Percentiles rank a stretch among this genome's conserved stretches.
Conservation (phyloP, 2,797 vertebrate genomes). For the Orientallactaga sibirica region DNA sequence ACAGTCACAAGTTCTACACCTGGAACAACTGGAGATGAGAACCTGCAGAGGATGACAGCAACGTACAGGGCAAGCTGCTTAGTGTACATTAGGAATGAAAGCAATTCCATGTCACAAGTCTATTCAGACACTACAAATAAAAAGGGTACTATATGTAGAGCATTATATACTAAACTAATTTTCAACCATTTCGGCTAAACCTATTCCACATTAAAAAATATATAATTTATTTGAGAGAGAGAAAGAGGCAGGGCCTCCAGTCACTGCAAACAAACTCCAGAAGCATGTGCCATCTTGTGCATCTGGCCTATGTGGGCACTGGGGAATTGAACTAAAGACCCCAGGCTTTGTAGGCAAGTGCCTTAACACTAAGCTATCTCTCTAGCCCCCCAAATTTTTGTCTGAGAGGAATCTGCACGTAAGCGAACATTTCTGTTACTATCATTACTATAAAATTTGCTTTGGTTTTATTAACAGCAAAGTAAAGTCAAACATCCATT, state of each 20-base stretch:
- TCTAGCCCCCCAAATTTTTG: not conserved
- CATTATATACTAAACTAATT: not conserved
- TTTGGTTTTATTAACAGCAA: constrained; percentile 50
- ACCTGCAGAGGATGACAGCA: constrained; percentile 87
- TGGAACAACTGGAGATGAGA: constrained; percentile 97
- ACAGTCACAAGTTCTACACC: constrained; percentile 97
- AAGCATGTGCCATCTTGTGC: no score
- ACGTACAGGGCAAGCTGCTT: not conserved
- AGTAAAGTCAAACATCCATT: constrained; percentile 22
- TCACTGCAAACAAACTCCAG: no score
- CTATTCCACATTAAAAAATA: not conserved
- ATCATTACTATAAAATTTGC: constrained; percentile 30
- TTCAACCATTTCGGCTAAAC: constrained; percentile 38
- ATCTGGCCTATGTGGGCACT: no score
- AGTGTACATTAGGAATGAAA: constrained; percentile 1
- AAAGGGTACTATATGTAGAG: not conserved
- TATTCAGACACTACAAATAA: constrained; percentile 27
- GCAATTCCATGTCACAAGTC: not conserved
- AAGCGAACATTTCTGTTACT: constrained; percentile 20
- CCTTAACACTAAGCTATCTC: no score
- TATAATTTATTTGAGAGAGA: no score
- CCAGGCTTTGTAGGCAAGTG: no score
- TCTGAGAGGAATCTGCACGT: constrained; percentile 40
- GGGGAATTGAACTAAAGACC: no score
- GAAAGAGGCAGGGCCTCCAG: no score